Base-by-base conservation (phyloP, 2,888 invertebrate species). In the Aphodius sticticus region DNA sequence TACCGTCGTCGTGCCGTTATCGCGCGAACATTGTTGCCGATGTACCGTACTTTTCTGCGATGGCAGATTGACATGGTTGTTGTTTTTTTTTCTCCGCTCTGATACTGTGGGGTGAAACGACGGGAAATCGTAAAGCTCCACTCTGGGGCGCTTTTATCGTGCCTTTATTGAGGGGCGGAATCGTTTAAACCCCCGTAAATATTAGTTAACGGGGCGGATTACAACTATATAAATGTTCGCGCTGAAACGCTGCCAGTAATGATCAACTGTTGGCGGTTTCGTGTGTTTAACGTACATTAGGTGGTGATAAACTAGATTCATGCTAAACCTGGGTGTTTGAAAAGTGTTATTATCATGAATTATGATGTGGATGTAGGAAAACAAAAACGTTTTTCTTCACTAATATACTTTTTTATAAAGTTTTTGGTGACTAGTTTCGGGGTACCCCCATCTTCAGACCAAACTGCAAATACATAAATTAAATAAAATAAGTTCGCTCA, bases 1-100 rank as follows among this genome's bases (percentile, higher is more conserved):
- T 87, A 87, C 9, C 53, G 7, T 5, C 2, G 53, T 53, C 12
- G 12, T 53, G 53, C 53, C 53, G 53, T 53, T 53, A 53, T 53
- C 53, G 12, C 6, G 38, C 53, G 9, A 26, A 53, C 53, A 53
- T 53, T 53, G 53, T 53, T 9, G 53, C 4, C 53, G 53, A 53
- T 53, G 53, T 53, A 53, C 3, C 53, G 53, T 53, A 53, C 53
- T 53, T 53, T 53, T 53, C 53, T 53, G 9, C 2, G 53, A 53
- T 53, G 53, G 53, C 53, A 53, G 53, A 3, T 3, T 53, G 53
- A 53, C 53, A 53, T 5, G 53, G 53, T 9, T 7, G 7, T 53
- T 53, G 53, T 53, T 53, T 53, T 53, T 53, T 53, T 53, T 53
- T 26, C n/a, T 26, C 26, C 3, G 53, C 53, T 53, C 53, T 53